Conservation (phyloP, 2,888 invertebrate genomes). For the Palloptera scutellata region DNA sequence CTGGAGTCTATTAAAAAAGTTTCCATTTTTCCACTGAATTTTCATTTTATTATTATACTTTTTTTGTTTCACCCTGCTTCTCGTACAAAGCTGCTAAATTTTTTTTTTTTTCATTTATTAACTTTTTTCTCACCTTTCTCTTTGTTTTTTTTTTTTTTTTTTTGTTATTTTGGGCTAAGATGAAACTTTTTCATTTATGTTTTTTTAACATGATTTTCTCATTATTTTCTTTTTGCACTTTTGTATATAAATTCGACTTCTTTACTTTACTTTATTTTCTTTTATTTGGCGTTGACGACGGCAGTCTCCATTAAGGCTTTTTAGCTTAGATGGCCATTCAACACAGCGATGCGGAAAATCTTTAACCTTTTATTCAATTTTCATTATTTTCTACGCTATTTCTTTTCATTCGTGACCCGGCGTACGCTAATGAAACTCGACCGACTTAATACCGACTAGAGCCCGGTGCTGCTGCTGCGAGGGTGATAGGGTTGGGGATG, state of each 20-base stretch:
- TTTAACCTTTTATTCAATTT: slow-evolving; percentile 52
- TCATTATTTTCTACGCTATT: neutral
- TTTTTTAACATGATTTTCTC: slow-evolving; percentile 19
- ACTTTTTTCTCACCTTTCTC: neutral
- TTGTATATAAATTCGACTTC: slow-evolving; percentile 11
- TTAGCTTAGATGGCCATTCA: slow-evolving; percentile 35
- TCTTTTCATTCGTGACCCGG: neutral
- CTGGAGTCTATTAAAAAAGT: slow-evolving; percentile 25
- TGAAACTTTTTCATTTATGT: slow-evolving; percentile 5
- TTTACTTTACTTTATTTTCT: neutral
- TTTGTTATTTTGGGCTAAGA: too few species aligned
- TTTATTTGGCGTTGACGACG: neutral
- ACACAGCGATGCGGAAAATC: slow-evolving; percentile 40
- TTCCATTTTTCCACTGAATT: slow-evolving; percentile 7
- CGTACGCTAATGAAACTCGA: too few species aligned
- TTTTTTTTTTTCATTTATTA: neutral
- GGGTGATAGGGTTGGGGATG: too few species aligned
- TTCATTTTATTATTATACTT: neutral
- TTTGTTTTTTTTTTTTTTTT: neutral
- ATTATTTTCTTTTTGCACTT: slow-evolving; percentile 17
- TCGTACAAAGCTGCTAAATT: neutral
- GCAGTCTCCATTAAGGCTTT: slow-evolving; percentile 30
- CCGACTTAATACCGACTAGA: too few species aligned
- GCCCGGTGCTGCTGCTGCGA: too few species aligned
- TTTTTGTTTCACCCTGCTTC: neutral